A percentile compares a stretch with the other conserved stretches of the same genome.
phyloP scores from a whole-genome alignment of 2,888 invertebrate species.

The Cryptocephalus moraei region DNA sequence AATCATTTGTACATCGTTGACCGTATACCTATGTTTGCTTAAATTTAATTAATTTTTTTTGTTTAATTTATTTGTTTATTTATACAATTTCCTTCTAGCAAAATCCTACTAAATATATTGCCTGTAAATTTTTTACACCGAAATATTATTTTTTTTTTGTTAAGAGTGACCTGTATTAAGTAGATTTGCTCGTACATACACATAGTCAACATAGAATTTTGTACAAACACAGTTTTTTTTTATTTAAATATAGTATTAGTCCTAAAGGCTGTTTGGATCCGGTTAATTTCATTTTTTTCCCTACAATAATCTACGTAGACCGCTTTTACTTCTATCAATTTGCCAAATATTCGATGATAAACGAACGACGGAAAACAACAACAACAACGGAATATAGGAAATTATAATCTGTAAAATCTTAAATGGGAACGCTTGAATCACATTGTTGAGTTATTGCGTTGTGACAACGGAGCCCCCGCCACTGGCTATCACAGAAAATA shows the following conservation, averaged over 20 bases:
- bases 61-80: constrained; percentile 6
- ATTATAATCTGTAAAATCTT: constrained; percentile 2
- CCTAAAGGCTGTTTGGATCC: constrained; percentile 17
- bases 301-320: constrained; percentile 21
- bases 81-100: constrained; percentile 24
- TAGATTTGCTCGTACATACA: constrained; percentile 18
- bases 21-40: constrained; percentile 36
- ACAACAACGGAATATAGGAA: constrained; percentile 1
- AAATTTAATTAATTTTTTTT: constrained; percentile 26
- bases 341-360: constrained; percentile 24
- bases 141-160: constrained; percentile 13
- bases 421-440: constrained; percentile 4
- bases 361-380: constrained; percentile 4
- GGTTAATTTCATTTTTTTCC: constrained; percentile 13
- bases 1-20: constrained; percentile 36
- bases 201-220: constrained; percentile 28
- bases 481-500: too few relatives aligned
- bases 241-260: constrained; percentile 10
- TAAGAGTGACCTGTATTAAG: constrained; percentile 2
- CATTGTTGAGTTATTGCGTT: constrained; percentile 3
- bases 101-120: constrained; percentile 12
- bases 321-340: constrained; percentile 28
- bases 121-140: constrained; percentile 17
- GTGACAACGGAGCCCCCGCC: too few relatives aligned
- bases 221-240: constrained; percentile 19